Evolutionary conservation across 2,797 vertebrate genomes (phyloP), one percentile per base, ranked within the genome.

Genomic region (Onychomys torridus): DNA sequence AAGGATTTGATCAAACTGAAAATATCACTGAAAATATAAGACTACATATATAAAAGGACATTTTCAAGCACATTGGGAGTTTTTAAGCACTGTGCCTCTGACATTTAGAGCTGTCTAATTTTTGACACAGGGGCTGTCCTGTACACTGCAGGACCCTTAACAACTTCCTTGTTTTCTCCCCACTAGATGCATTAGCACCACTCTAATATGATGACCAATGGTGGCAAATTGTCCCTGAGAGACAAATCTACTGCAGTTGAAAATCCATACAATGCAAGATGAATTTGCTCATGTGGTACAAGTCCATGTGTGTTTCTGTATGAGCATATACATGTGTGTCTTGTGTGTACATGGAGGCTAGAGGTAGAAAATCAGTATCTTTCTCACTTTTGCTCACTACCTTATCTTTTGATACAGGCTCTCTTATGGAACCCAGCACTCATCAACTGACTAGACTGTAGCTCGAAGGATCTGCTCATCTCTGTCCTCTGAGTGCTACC

Each of bases 21-120:
- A 73, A 76, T 52, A 43, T 61, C 43, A 65, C 82, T 59, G 63
- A 92, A 92, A 97, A 67, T 46, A 17, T 65, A 90, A 57, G n/a
- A 82, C 86, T 61, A 16, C 59, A 86, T 40, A 69, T 88, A 57
- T 21, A 17, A 57, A 59, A 87, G 40, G 71, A 61, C 55, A 89
- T 76, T 76, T 76, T 61, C 37, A 25, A 76, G 71, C 86, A 65
- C 21, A n/a, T 40, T 40, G 63, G 57, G 27, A 37, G 5, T 92
- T 79, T 88, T 73, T 27, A 90, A 37, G 11, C 4, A 40, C 46
- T 61, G 59, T 37, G 21, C 6, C 57, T 13, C 37, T 79, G 46
- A 82, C 13, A 75, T 86, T 79, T 63, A 4, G 67, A 63, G 67
- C 73, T 75, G 13, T 19, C 21, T 65, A 29, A 37, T 77, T 85